phyloP scores from a whole-genome alignment of 1,140 invertebrate genomes.

The Mycetomoellerius zeteki region DNA sequence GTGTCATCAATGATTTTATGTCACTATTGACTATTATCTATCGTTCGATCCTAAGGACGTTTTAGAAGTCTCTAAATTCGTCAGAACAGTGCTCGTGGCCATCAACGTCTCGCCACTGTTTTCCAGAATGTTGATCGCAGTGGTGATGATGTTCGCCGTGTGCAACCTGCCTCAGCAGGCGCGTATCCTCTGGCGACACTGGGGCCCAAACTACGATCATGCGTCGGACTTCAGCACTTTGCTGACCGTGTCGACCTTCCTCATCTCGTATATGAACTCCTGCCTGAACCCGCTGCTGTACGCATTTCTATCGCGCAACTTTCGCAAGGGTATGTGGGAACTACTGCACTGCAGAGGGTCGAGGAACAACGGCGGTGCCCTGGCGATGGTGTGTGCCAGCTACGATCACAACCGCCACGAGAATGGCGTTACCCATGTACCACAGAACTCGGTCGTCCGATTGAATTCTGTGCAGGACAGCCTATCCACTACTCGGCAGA shows the following conservation, averaged over 20 bases:
- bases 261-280: conserved; percentile 94
- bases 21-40: not conserved
- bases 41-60: not conserved
- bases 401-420: conserved; percentile 70
- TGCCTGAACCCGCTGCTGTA: conserved; percentile 95
- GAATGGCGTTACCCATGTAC: conserved; percentile 67
- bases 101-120: conserved; percentile 9
- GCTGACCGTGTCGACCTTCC: conserved; percentile 93
- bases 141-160: conserved; percentile 93
- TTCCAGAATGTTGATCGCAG: conserved; percentile 92
- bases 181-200: conserved; percentile 93
- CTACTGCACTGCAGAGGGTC: conserved; percentile 87
- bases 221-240: conserved; percentile 91
- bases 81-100: not conserved
- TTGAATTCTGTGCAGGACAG: conserved; percentile 76
- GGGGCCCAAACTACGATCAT: conserved; percentile 88
- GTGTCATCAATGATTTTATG: not conserved
- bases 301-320: conserved; percentile 93
- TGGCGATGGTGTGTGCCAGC: conserved; percentile 71
- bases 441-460: conserved; percentile 74
- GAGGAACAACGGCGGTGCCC: conserved; percentile 38
- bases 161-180: conserved; percentile 95
- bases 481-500: conserved; percentile 69
- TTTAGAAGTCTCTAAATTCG: no score
- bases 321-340: conserved; percentile 91